Evolutionary conservation across 1,140 invertebrate species (phyloP), one percentile per base, ranked within the genome.

Genomic region (Lordiphosa stackelbergi): DNA sequence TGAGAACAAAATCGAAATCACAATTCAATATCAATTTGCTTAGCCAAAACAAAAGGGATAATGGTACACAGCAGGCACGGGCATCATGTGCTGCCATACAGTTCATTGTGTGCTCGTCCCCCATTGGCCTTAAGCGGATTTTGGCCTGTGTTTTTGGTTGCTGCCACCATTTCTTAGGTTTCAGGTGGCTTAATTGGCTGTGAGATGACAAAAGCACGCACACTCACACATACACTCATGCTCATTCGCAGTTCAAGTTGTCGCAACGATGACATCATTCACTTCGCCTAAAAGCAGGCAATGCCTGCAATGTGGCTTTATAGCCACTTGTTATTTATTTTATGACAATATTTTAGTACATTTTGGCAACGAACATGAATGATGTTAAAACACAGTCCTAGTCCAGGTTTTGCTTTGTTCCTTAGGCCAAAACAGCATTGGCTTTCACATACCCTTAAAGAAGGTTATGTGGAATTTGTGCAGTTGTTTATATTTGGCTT

Each of bases 171-270:
- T 56, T 63, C 68, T 59, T 81, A 59, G 47, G 43, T 56, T 72
- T 83, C 53, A 61, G 68, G 42, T 57, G 54, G 57, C 60, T 83
- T 83, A 81, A 81, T 81, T 81, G 72, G 68, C 59, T 57, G 63
- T 53, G 51, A 69, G 69, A 64, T 57, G 71, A 62, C 77, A 75
- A 63, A 72, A 54, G 61, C 55, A 46, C 28, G 13, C 36, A 36
- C 22, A 9, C 9, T 19, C 58, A 36, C 3, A 60, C 24, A 22
- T 19, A 46, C 19, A 13, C 1, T 10, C 13, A 19, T n/a, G 34
- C 13, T 4, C 5, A 22, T 4, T n/a, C 16, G 10, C 34, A 36
- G 4, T 34, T 31, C 13, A 46, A 11, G 16, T 22, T 6, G 40
- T 42, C 24, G 9, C 16, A 11, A 22, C 9, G 5, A 10, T 36